Evolutionary conservation across 2,888 invertebrate genomes (phyloP).

Genomic region (Odiellus spinosus): DNA sequence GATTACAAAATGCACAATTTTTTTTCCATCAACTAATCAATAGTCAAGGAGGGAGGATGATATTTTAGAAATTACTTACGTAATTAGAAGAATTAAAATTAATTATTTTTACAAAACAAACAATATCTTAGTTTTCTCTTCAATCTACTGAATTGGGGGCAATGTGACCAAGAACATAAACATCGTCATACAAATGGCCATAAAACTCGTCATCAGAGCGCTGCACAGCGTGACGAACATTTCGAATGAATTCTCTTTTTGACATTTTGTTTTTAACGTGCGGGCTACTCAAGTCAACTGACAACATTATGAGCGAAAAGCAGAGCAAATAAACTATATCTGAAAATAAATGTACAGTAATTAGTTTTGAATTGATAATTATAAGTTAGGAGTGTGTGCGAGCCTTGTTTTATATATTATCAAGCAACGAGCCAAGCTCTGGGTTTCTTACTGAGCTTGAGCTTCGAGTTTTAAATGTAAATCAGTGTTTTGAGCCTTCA

Average conservation of each 20-base stretch:
- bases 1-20: too few relatives aligned
- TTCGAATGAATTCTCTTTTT: slow-evolving; percentile 37
- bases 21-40: too few relatives aligned
- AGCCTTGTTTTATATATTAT: not conserved
- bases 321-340: slow-evolving; percentile 35
- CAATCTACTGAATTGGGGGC: slow-evolving; percentile 23
- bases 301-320: slow-evolving; percentile 36
- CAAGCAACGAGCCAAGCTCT: too few relatives aligned
- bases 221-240: slow-evolving; percentile 32
- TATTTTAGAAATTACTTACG: too few relatives aligned
- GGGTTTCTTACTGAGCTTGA: too few relatives aligned
- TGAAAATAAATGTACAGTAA: slow-evolving; percentile 19
- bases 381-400: not conserved
- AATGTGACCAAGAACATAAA: slow-evolving; percentile 35
- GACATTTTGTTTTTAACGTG: slow-evolving; percentile 39
- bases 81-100: too few relatives aligned
- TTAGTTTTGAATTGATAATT: not conserved
- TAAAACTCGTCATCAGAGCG: slow-evolving; percentile 30
- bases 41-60: too few relatives aligned
- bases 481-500: too few relatives aligned
- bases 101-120: too few relatives aligned
- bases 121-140: too few relatives aligned
- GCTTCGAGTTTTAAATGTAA: too few relatives aligned
- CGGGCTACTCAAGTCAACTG: slow-evolving; percentile 35
- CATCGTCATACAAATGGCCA: slow-evolving; percentile 37